phyloP scores from a whole-genome alignment of 2,888 invertebrate species.

The Petrolisthes manimaculis region DNA sequence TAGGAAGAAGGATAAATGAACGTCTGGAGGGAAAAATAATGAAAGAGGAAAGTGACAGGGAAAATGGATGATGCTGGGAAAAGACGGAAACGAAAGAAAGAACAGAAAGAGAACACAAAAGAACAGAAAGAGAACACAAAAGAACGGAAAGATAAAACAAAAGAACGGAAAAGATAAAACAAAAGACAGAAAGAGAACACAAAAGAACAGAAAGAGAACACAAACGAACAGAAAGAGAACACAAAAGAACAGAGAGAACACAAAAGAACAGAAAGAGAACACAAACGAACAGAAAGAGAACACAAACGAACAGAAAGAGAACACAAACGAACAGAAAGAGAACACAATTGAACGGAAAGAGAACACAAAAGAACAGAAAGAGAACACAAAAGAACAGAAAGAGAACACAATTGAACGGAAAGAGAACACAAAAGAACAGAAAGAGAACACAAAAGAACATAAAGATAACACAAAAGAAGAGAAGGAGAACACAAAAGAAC shows the following conservation, averaged over 20 bases:
- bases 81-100: neutral
- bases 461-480: neutral
- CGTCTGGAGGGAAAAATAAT: no score
- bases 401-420: neutral
- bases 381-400: neutral
- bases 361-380: no score
- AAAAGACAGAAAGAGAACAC: neutral
- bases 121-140: neutral
- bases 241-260: neutral
- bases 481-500: neutral
- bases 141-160: constrained; percentile 11
- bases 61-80: neutral
- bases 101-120: no score
- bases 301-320: no score
- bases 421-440: neutral
- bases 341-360: no score
- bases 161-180: no score
- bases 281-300: no score
- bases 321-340: no score
- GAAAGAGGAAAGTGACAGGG: neutral
- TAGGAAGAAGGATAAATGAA: neutral
- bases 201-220: neutral
- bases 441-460: neutral
- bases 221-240: no score
- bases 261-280: neutral